Evolutionary conservation across 2,888 invertebrate species (phyloP).

Genomic region (Alentia gelatinosa): DNA sequence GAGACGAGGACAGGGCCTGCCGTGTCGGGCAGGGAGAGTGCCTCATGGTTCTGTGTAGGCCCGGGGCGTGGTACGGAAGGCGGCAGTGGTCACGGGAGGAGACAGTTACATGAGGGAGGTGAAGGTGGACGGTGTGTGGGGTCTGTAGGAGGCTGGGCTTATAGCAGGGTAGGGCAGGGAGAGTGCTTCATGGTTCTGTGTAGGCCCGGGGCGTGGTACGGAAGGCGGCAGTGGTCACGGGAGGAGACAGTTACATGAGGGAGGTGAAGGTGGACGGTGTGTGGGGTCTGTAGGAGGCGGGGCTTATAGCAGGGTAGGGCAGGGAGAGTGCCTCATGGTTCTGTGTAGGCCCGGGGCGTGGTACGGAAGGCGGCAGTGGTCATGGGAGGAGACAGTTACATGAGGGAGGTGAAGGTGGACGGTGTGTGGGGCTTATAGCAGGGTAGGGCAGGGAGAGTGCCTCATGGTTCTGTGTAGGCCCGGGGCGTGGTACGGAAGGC

Average conservation of each 20-base stretch:
- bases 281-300: not conserved
- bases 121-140: not conserved
- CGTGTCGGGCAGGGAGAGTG: not conserved
- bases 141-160: not conserved
- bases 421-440: not conserved
- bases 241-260: not conserved
- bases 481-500: not conserved
- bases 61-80: not conserved
- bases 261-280: not conserved
- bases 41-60: not conserved
- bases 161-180: not conserved
- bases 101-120: not conserved
- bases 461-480: not conserved
- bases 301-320: not conserved
- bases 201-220: not conserved
- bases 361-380: not conserved
- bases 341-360: not conserved
- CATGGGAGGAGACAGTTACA: not conserved
- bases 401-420: not conserved
- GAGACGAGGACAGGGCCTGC: too few species aligned
- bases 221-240: not conserved
- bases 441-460: not conserved
- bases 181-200: not conserved
- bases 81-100: not conserved
- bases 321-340: not conserved